Percentiles rank a stretch among this genome's conserved stretches.
Conservation (phyloP, 2,888 invertebrate genomes). For the Hemithea aestivaria region DNA sequence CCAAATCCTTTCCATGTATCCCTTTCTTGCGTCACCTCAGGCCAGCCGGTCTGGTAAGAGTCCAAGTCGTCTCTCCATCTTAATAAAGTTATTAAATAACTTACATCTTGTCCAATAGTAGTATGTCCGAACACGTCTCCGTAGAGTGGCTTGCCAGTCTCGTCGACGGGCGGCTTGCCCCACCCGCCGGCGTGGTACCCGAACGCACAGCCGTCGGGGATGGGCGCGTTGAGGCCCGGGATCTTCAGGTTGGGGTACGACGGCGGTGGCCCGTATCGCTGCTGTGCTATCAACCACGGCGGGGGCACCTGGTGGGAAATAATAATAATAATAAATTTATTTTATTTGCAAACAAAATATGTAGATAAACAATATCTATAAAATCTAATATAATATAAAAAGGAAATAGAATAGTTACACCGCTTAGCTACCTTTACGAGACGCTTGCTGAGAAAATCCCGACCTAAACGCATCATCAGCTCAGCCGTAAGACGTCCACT, state of each 20-base stretch:
- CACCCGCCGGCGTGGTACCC: constrained; percentile 99
- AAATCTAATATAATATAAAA: too few species aligned
- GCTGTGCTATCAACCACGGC: constrained; percentile 98
- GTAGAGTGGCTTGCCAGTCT: constrained; percentile 97
- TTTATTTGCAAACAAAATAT: too few species aligned
- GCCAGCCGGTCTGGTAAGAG: too few species aligned
- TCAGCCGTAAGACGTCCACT: too few species aligned
- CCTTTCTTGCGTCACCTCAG: too few species aligned
- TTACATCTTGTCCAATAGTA: constrained; percentile 84
- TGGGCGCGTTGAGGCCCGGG: constrained; percentile 98
- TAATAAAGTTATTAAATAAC: constrained; percentile 30
- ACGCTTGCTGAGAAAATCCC: too few species aligned
- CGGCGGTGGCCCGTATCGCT: constrained; percentile 98
- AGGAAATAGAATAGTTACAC: too few species aligned
- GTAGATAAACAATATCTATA: too few species aligned
- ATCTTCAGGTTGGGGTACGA: constrained; percentile 99
- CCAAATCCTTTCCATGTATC: too few species aligned
- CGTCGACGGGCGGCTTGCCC: constrained; percentile 99
- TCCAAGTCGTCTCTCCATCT: too few species aligned
- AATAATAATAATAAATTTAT: not conserved
- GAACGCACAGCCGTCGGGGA: constrained; percentile 98
- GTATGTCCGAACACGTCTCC: constrained; percentile 98
- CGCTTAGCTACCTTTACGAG: too few species aligned
- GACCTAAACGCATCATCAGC: too few species aligned
- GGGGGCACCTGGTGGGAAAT: constrained; percentile 83